Percentiles rank a stretch among this genome's conserved stretches.
These are phyloP conservation scores for Sanderia malayensis DNA, from an alignment of 30 jellyfish, hydroid and myxozoan species.

Conservation along the genomic window DNA sequence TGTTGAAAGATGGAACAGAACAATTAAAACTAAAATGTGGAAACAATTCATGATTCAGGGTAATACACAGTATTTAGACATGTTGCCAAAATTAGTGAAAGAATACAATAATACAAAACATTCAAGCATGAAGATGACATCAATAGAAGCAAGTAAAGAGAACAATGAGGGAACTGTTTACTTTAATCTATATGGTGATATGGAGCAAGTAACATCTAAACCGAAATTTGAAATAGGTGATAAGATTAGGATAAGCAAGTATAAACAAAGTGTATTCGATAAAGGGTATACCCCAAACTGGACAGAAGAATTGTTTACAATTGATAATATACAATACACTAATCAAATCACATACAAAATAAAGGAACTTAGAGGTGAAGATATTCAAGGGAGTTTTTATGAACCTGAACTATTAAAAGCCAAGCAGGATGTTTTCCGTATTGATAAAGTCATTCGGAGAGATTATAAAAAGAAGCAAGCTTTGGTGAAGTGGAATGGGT, in stretches of 20 bases:
- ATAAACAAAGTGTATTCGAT: background rate
- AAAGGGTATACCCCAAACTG: conserved; percentile 49
- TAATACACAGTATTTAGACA: background rate
- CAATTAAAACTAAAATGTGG: background rate
- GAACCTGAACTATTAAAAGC: conserved; percentile 29
- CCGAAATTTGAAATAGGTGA: conserved; percentile 33
- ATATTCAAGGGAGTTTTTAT: conserved; percentile 32
- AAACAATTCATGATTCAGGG: conserved; percentile 2
- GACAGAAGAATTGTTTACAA: conserved; percentile 50
- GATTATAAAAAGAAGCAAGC: conserved; percentile 22
- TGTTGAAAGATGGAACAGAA: conserved; percentile 15
- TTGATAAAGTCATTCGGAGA: conserved; percentile 48
- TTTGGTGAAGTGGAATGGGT: conserved; percentile 45
- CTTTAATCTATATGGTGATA: conserved; percentile 26
- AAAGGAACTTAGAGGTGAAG: conserved; percentile 31
- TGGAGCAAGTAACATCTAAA: background rate
- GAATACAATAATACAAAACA: background rate
- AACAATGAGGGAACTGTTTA: conserved; percentile 17
- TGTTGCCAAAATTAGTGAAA: no score
- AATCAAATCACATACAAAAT: conserved; percentile 16
- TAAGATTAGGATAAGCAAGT: conserved; percentile 15
- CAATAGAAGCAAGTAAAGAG: no score
- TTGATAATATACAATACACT: background rate
- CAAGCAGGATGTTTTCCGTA: conserved; percentile 41
- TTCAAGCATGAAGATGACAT: no score